phyloP scores from a whole-genome alignment of 2,113 vertebrate genomes.

The Leucopsar rothschildi region DNA sequence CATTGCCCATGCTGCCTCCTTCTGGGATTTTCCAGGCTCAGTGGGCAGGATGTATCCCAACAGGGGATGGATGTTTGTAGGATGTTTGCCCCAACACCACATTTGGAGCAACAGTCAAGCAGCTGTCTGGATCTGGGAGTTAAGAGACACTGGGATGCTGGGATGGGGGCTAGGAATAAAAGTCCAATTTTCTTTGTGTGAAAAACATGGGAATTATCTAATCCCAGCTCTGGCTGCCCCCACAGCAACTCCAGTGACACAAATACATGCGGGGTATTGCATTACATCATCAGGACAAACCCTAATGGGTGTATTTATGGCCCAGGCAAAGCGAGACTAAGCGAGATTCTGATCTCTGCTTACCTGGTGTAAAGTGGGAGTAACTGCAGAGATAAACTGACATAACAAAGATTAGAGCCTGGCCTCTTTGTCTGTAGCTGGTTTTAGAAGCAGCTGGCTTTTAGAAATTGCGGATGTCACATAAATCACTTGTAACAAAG shows the following conservation, averaged over 20 bases:
- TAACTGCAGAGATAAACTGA: constrained; percentile 36
- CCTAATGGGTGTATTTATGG: constrained; percentile 37
- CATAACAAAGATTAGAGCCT: constrained; percentile 18
- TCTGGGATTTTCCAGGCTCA: background rate
- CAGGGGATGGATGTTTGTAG: background rate
- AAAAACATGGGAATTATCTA: background rate
- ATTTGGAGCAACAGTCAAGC: background rate
- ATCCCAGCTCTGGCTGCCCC: background rate
- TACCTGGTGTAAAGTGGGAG: constrained; percentile 41
- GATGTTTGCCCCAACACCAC: background rate
- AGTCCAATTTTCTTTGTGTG: background rate
- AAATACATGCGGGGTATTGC: background rate
- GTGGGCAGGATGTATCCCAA: background rate
- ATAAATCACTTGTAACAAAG: constrained; percentile 56
- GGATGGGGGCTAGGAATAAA: background rate
- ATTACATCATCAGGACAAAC: constrained; percentile 19
- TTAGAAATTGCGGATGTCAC: constrained; percentile 29
- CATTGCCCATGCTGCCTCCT: background rate
- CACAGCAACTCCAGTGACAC: background rate
- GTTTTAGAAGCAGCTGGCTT: constrained; percentile 59
- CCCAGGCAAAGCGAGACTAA: background rate
- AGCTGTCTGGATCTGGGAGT: background rate
- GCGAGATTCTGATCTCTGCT: constrained; percentile 17
- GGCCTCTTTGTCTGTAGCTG: constrained; percentile 27
- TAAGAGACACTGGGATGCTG: background rate